Conservation (phyloP, 1,140 invertebrate species). For the Vanessa tameamea region DNA sequence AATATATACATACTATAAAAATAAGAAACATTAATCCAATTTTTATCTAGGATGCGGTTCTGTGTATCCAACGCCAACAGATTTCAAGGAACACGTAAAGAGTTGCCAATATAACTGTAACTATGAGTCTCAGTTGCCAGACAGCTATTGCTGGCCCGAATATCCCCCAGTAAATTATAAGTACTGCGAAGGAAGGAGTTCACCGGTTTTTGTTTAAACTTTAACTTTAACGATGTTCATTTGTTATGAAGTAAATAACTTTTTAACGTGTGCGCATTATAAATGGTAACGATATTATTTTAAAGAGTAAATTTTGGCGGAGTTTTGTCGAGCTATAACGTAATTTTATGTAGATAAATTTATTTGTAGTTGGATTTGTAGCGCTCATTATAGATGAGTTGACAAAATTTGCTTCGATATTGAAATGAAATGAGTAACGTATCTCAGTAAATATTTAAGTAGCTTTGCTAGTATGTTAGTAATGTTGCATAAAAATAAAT, state of each 20-base stretch:
- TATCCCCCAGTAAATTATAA: constrained; percentile 39
- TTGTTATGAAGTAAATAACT: constrained; percentile 1
- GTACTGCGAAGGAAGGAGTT: constrained; percentile 37
- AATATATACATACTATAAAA: background rate
- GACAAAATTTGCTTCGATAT: background rate
- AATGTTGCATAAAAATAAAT: too few species aligned
- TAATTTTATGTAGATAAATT: background rate
- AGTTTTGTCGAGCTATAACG: background rate
- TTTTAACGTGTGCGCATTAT: background rate
- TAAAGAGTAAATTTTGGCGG: background rate
- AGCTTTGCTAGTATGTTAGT: background rate
- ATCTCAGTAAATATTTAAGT: background rate
- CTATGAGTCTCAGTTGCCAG: constrained; percentile 87
- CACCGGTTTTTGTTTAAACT: constrained; percentile 34
- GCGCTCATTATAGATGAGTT: background rate
- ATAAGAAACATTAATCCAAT: constrained; percentile 10
- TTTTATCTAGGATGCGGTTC: constrained; percentile 46
- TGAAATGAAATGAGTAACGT: background rate
- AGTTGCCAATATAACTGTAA: constrained; percentile 88
- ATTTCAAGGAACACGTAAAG: constrained; percentile 86
- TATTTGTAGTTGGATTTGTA: background rate
- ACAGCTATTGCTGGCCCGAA: constrained; percentile 85
- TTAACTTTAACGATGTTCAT: background rate
- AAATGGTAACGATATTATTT: background rate
- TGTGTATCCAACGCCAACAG: constrained; percentile 88